A percentile compares a stretch with the other conserved stretches of the same genome.
Evolutionary conservation across 2,888 invertebrate genomes (phyloP).

Genomic region (Polia nebulosa): DNA sequence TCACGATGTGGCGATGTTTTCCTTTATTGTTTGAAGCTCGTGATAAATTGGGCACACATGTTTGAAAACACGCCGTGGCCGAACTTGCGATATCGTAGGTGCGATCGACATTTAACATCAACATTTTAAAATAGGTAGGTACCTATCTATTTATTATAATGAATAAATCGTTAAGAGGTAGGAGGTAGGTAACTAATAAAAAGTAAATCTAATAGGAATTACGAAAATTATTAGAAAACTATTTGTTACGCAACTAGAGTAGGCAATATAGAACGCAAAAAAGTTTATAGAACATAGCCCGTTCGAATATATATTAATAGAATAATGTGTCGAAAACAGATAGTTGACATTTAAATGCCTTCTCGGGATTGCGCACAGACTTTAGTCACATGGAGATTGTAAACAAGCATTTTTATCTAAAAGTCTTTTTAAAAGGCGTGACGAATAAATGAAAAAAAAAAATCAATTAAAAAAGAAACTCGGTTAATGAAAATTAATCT

Average conservation of each 20-base stretch:
- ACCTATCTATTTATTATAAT: no score
- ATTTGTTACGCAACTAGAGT: neutral
- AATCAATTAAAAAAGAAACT: no score
- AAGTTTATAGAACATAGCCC: neutral
- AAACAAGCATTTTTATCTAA: neutral
- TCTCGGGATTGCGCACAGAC: neutral
- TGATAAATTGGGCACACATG: slow-evolving; percentile 51
- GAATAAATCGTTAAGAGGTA: neutral
- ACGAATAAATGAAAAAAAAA: no score
- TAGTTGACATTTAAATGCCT: neutral
- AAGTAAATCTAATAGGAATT: no score
- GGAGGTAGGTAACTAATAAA: neutral
- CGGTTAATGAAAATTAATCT: neutral
- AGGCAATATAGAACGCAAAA: no score
- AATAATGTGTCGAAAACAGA: slow-evolving; percentile 2
- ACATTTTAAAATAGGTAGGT: neutral
- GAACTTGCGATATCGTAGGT: slow-evolving; percentile 13
- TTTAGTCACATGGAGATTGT: neutral
- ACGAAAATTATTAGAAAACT: neutral
- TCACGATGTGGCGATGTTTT: slow-evolving; percentile 39
- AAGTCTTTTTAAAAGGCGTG: no score
- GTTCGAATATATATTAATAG: neutral
- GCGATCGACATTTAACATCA: slow-evolving; percentile 19
- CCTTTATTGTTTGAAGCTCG: slow-evolving; percentile 48
- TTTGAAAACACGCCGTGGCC: slow-evolving; percentile 27